A percentile compares a stretch with the other conserved stretches of the same genome.
phyloP scores from a whole-genome alignment of 2,888 invertebrate genomes.

The Carpatolechia fugitivella region DNA sequence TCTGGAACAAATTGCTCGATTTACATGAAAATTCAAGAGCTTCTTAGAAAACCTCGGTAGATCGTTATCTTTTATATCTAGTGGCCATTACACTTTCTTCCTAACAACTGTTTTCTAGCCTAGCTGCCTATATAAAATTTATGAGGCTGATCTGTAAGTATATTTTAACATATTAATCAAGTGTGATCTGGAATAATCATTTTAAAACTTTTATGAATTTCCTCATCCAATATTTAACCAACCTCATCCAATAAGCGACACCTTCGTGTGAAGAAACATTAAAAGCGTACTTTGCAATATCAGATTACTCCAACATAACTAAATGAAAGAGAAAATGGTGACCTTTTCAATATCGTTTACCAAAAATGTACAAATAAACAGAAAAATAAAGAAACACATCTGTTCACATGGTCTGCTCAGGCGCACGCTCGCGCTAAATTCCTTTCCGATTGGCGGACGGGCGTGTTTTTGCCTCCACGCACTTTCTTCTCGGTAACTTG shows the following conservation, averaged over 20 bases:
- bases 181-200: no score
- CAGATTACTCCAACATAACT: neutral
- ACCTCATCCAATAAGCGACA: no score
- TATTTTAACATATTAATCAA: no score
- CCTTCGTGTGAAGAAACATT: neutral
- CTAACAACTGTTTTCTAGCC: neutral
- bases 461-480: slow-evolving; percentile 61
- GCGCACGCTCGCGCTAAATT: slow-evolving; percentile 45
- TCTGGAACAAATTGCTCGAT: neutral
- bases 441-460: slow-evolving; percentile 45
- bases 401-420: slow-evolving; percentile 14
- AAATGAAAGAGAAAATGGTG: slow-evolving; percentile 7
- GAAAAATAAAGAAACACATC: neutral
- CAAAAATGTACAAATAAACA: slow-evolving; percentile 4
- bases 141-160: no score
- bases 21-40: slow-evolving; percentile 13
- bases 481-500: slow-evolving; percentile 64
- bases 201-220: no score
- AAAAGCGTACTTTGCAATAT: neutral
- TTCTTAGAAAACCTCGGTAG: neutral
- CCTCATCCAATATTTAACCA: no score
- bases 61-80: neutral
- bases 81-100: neutral
- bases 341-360: neutral
- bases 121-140: no score